phyloP scores from a whole-genome alignment of 2,113 vertebrate species.

The Callaeas wilsoni region DNA sequence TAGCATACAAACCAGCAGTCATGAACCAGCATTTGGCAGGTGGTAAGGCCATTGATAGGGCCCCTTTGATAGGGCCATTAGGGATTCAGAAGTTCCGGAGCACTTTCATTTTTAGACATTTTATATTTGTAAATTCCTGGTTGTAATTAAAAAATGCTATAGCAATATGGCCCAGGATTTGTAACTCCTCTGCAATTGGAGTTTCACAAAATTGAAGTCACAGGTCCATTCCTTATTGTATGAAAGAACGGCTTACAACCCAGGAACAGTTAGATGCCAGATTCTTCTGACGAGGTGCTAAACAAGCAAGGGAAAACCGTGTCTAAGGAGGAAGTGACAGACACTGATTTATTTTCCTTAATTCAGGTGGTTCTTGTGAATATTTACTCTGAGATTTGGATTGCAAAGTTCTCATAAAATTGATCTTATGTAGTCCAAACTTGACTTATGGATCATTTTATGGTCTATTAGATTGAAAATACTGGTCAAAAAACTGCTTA shows the following conservation, averaged over 20 bases:
- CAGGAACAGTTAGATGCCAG: not conserved
- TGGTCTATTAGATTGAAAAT: not conserved
- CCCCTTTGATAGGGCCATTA: not conserved
- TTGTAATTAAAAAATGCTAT: not conserved
- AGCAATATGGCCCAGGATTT: not conserved
- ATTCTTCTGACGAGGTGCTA: not conserved
- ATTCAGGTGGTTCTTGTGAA: fast-evolving
- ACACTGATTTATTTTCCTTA: not conserved
- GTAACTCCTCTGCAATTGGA: not conserved
- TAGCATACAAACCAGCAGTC: not conserved
- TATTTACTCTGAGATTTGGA: not conserved
- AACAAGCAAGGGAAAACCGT: not conserved
- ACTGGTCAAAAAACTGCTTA: not conserved
- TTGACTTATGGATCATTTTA: not conserved
- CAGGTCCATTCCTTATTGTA: not conserved
- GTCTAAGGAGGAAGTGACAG: not conserved
- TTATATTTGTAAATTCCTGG: not conserved
- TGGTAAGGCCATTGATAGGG: not conserved
- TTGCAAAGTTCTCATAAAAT: not conserved
- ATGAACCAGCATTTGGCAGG: not conserved
- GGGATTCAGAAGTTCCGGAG: not conserved
- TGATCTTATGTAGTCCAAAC: not conserved
- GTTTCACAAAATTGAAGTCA: not conserved
- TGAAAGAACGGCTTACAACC: not conserved
- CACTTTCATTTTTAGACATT: not conserved